These are phyloP conservation scores for Eulemur macaco DNA, from an alignment of 2,113 vertebrate genomes.

Conservation along the genomic window DNA sequence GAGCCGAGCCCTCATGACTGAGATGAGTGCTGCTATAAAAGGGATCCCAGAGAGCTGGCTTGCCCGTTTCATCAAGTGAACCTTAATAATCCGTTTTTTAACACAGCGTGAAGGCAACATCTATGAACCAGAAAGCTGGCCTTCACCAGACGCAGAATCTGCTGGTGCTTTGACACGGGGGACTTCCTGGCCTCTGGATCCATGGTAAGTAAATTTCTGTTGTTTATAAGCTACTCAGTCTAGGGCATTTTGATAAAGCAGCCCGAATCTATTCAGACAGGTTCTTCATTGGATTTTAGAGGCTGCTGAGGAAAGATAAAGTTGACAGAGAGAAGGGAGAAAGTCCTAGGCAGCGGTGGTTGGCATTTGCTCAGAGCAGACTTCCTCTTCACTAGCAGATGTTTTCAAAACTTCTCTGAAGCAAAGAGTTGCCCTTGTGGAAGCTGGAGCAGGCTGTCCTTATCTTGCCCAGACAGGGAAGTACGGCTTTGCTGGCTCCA, in stretches of 20 bases:
- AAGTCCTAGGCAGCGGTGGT: too few species aligned
- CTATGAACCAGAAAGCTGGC: neutral
- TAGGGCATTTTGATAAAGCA: neutral
- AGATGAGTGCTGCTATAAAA: neutral
- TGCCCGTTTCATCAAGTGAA: neutral
- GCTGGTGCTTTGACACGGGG: neutral
- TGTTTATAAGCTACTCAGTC: neutral
- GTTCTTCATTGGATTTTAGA: neutral
- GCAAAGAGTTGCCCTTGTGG: neutral
- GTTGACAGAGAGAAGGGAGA: neutral
- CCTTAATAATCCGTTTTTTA: too few species aligned
- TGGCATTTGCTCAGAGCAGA: neutral
- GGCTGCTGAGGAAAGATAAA: neutral
- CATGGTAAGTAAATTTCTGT: neutral
- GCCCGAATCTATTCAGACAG: neutral
- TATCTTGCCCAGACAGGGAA: neutral
- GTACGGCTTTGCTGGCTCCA: constrained; percentile 42
- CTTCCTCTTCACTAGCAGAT: neutral
- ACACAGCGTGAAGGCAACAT: too few species aligned
- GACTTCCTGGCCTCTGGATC: neutral
- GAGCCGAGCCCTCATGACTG: neutral
- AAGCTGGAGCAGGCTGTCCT: constrained; percentile 5
- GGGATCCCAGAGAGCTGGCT: neutral
- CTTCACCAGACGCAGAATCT: neutral
- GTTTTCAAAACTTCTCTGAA: constrained; percentile 33